These are phyloP conservation scores for Tonatia bakeri DNA, from an alignment of 2,113 vertebrate genomes.

Conservation along the genomic window DNA sequence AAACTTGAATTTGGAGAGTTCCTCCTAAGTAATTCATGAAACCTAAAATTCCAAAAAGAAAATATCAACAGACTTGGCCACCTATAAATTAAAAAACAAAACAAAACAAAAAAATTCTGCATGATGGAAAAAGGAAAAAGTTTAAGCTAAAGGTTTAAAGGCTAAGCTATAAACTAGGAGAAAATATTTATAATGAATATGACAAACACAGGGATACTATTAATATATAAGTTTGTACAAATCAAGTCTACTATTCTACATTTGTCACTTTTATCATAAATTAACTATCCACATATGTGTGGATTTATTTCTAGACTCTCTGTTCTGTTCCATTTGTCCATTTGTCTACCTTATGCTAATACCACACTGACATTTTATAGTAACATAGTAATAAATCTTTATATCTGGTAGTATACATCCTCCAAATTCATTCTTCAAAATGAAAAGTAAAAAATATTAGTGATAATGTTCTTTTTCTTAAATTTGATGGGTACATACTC, in stretches of 20 bases:
- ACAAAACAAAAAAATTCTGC: neutral
- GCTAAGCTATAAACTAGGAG: neutral
- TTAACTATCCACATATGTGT: neutral
- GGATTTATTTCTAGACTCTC: neutral
- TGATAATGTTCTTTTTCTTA: neutral
- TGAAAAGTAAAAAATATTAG: constrained; percentile 22
- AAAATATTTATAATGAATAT: neutral
- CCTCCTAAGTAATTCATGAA: neutral
- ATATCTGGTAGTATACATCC: neutral
- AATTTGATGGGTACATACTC: neutral
- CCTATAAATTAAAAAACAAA: neutral
- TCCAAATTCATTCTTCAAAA: neutral
- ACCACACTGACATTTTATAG: neutral
- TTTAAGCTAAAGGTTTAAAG: neutral
- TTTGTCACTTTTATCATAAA: neutral
- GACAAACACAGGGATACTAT: neutral
- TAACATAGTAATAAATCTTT: neutral
- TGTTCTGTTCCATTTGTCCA: neutral
- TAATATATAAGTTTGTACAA: neutral
- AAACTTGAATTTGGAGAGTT: neutral
- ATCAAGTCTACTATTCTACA: neutral
- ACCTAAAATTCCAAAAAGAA: neutral
- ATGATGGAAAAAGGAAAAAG: neutral
- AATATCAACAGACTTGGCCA: neutral
- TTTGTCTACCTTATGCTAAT: neutral